Base-by-base conservation (phyloP, 1,140 invertebrate genomes). In the Trachymyrmex septentrionalis region DNA sequence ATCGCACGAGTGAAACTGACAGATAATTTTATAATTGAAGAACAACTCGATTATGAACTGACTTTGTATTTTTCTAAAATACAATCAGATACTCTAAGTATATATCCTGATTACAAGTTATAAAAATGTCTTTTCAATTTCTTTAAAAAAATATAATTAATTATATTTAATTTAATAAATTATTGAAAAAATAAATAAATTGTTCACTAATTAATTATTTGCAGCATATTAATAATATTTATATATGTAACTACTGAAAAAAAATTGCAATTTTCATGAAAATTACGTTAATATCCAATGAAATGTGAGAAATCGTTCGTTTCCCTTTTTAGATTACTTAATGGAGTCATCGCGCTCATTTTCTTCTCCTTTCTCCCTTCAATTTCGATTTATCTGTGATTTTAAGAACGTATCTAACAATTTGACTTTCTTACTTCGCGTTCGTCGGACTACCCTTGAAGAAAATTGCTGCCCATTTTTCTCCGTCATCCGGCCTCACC, bases 1-100 rank as follows among this genome's bases (percentile, higher is more conserved):
- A 92, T 93, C 86, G 90, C 92, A 69, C 92, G 84, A 92, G 89
- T 93, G 91, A 92, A 85, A 78, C 82, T 92, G 92, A 92, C 91
- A 87, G 91, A 88, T 86, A 90, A 92, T 93, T 92, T 92, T 92
- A 91, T 92, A 90, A 92, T 92, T 80, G 81, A 84, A 80, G 55
- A 14, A 73, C 27, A 50, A 73, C 6, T 9, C 19, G 21, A 55
- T 9, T 38, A 30, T 38, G 21, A 66, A 80, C 19, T 66, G n/a
- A 71, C 24, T 73, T 59, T 73, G 27, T 34, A 53, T 16, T 34
- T 44, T 21, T 59, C 24, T 48, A 14, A 48, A 61, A 61, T 73
- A 44, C 7, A 27, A 57, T 4, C 3, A 12, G 59, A 44, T 48
- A 57, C 19, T 2, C 12, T 59, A 14, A 14, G 1, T 21, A 16